phyloP scores from a whole-genome alignment of 2,888 invertebrate species.

The Lamproptera curius region DNA sequence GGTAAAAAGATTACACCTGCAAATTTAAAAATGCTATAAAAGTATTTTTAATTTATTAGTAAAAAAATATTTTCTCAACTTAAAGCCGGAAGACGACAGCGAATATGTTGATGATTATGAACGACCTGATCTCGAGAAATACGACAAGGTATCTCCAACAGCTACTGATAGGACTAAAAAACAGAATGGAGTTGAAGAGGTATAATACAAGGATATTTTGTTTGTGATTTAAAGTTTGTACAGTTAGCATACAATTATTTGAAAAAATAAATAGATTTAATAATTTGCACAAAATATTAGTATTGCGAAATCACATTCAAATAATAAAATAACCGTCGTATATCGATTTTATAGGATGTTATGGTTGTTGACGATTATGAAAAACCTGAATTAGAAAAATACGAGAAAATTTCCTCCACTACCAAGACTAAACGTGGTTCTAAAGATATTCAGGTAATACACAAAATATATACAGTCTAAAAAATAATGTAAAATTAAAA shows the following conservation, averaged over 20 bases:
- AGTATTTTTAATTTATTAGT: too few relatives aligned
- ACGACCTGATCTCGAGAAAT: slow-evolving; percentile 83
- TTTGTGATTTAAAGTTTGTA: too few relatives aligned
- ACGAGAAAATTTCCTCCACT: slow-evolving; percentile 74
- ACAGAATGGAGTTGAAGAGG: slow-evolving; percentile 67
- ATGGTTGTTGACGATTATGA: slow-evolving; percentile 84
- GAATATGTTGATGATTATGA: slow-evolving; percentile 85
- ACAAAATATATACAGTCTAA: neutral
- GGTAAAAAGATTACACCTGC: too few relatives aligned
- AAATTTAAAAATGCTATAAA: too few relatives aligned
- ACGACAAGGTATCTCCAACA: slow-evolving; percentile 77
- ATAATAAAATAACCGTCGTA: neutral
- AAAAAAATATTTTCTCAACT: slow-evolving; percentile 24
- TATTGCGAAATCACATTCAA: neutral
- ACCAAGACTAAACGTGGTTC: slow-evolving; percentile 63
- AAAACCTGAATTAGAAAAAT: slow-evolving; percentile 83
- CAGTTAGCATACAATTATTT: slow-evolving; percentile 5
- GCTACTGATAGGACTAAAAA: slow-evolving; percentile 61
- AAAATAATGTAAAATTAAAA: neutral
- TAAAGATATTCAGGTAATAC: slow-evolving; percentile 60
- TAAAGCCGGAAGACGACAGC: slow-evolving; percentile 64
- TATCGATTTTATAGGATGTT: slow-evolving; percentile 48
- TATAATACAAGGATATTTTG: slow-evolving; percentile 29
- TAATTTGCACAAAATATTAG: neutral
- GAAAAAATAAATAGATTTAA: neutral